Evolutionary conservation across 1,140 invertebrate genomes (phyloP).

Genomic region (Halyomorpha halys): DNA sequence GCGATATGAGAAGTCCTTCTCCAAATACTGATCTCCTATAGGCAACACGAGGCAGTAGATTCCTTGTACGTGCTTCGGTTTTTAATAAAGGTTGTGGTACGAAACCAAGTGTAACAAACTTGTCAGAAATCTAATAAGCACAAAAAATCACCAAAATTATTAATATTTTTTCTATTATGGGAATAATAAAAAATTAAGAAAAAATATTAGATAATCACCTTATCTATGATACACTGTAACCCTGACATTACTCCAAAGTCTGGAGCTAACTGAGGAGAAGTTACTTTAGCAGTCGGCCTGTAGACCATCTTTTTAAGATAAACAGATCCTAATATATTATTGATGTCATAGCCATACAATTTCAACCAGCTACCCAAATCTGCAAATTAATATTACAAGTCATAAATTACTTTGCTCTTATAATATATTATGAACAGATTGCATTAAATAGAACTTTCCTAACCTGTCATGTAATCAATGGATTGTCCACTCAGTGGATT

Average conservation of each 20-base stretch:
- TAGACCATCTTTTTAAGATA: constrained; percentile 67
- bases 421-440: background rate
- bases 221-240: constrained; percentile 74
- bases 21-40: constrained; percentile 78
- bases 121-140: constrained; percentile 53
- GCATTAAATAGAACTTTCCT: too few relatives aligned
- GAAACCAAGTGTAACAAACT: constrained; percentile 70
- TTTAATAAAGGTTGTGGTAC: constrained; percentile 69
- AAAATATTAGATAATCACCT: constrained; percentile 37
- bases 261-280: constrained; percentile 63
- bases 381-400: constrained; percentile 32
- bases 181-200: background rate
- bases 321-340: constrained; percentile 70
- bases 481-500: constrained; percentile 54
- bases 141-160: background rate
- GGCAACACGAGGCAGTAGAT: constrained; percentile 65
- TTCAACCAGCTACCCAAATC: constrained; percentile 74
- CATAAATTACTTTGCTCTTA: background rate
- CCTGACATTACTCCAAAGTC: constrained; percentile 82
- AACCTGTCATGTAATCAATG: constrained; percentile 64
- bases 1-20: constrained; percentile 77
- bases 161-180: background rate
- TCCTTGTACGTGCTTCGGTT: constrained; percentile 68
- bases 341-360: constrained; percentile 77
- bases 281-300: constrained; percentile 60